Base-by-base conservation (phyloP, 35 echinoderm and acorn worm species). In the Anneissia japonica region DNA sequence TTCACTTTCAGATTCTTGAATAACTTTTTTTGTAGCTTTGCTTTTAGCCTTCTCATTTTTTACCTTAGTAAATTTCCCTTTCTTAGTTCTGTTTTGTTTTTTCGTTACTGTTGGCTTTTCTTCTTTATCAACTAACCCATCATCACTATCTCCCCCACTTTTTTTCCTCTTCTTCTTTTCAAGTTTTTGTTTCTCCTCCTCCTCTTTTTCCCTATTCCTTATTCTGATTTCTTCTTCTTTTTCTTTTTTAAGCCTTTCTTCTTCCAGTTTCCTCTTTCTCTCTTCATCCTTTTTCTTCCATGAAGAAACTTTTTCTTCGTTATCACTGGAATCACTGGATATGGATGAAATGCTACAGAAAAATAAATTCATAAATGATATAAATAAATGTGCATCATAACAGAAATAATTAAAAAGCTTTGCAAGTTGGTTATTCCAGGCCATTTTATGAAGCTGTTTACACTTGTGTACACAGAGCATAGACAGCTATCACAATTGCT, bases 131-230 rank as follows among this genome's bases (percentile, higher is more conserved):
- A 74, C 56, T 26, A 26, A 75, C 26, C 26, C 51, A 64, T 84
- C 23, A 21, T 85, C 85, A 37, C 84, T 64, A 64, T 64, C 51
- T 23, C 51, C 84, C 72, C 92, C 92, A 30, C 92, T 88, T 36
- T 96, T 83, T 46, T 92, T 91, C 46, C 86, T 96, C 56, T 96
- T 88, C 16, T 82, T 83, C 74, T 96, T 96, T 41, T 96, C 93
- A 31, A 85, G 38, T 75, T 91, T 91, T 39, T 96, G 90, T 81
- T 89, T 90, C 84, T 89, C 79, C 39, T 92, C 93, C 16, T 96
- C 90, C 35, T 76, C 36, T 32, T 84, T 84, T 74, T 96, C 93
- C 46, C 85, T 83, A 46, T 89, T 87, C 46, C 93, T 91, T 90
- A 92, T 96, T 84, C 73, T 39, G 39, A 83, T 83, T 0, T 89